These are phyloP conservation scores for Platorchestia sp. DNA, from an alignment of 1,140 invertebrate species.

Conservation along the genomic window DNA sequence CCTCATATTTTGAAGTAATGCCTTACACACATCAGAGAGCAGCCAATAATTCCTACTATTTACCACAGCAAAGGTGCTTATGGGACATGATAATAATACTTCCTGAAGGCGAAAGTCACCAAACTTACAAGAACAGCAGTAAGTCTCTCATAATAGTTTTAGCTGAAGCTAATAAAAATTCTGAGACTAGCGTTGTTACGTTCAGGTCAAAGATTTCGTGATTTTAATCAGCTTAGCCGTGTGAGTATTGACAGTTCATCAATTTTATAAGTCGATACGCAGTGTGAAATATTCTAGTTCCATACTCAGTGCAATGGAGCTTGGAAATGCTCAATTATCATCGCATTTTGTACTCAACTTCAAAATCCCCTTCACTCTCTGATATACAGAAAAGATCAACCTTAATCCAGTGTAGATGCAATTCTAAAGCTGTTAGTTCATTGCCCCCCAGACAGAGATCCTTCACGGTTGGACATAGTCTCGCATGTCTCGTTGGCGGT, in stretches of 20 bases:
- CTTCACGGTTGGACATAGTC: neutral
- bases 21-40: neutral
- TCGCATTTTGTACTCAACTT: neutral
- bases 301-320: too few species aligned
- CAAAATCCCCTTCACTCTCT: neutral
- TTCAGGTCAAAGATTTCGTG: too few species aligned
- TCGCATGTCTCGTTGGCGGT: neutral
- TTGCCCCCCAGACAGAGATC: neutral
- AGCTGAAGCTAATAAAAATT: too few species aligned
- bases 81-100: too few species aligned
- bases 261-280: neutral
- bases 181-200: too few species aligned
- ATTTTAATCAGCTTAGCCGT: too few species aligned
- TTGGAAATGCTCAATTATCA: neutral
- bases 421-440: neutral
- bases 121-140: too few species aligned
- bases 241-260: neutral
- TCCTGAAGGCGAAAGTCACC: too few species aligned
- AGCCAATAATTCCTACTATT: neutral
- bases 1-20: neutral
- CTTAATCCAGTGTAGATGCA: neutral
- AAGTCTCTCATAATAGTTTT: too few species aligned
- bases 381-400: neutral
- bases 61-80: neutral
- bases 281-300: neutral